Evolutionary conservation across 2,113 vertebrate species (phyloP), one percentile per base, ranked within the genome.

Genomic region (Anseranas semipalmata): DNA sequence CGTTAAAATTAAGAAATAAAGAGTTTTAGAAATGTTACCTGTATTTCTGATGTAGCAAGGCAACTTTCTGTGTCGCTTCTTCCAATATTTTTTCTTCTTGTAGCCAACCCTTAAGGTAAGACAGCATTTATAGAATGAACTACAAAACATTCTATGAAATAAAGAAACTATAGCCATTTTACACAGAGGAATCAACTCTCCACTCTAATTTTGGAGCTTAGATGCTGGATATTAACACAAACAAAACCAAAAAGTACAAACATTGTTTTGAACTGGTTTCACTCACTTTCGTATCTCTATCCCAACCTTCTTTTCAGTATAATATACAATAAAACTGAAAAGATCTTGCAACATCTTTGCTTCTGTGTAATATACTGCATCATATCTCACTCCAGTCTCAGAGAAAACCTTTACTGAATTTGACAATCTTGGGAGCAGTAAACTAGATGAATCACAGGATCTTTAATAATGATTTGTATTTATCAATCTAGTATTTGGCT

Each of bases 11-110:
- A 55, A 30, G 37, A 33, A 74, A 11, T 70, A 50, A 88, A 79
- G 37, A 59, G 17, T 45, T 88, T 88, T 85, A 90, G 18, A 58
- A 50, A 30, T 3, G 39, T 89, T 97, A 99, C 99, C 99, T 99
- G 97, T 99, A 99, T 71, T 99, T 99, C 96, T 99, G 99, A 98
- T 99, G 99, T 52, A 99, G 97, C 85, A 99, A 97, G 84, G 99
- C 99, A 98, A 99, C 99, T 97, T 99, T 99, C 93, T 99, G 99
- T 52, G 99, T 99, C 55, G 99, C 99, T 96, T 99, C 99, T 94
- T 99, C 99, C 98, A 99, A 52, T 70, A 99, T 98, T 74, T 99
- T 98, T 90, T 99, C 99, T 98, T 99, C 99, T 96, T 99, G 99
- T 89, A 99, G 98, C 99, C 99, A 99, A 33, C 98, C 99, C 99